Base-by-base conservation (phyloP, 2,797 vertebrate species). In the Sebastolobus alascanus region DNA sequence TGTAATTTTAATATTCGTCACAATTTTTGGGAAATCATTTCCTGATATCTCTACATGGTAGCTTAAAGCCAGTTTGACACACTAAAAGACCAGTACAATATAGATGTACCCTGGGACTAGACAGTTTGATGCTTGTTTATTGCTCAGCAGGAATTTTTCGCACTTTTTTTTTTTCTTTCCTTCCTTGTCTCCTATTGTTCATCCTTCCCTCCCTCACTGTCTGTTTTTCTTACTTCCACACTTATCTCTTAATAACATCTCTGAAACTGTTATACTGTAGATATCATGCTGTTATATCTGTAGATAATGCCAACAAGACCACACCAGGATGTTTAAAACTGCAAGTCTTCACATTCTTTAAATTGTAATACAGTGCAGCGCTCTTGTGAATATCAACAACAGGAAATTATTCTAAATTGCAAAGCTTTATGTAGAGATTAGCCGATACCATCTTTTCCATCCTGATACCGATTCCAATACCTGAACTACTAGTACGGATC, bases 41-140 rank as follows among this genome's bases (percentile, higher is more conserved):
- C 54, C 22, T 60, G 38, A 60, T 11, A 14, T 43, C 18, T 52
- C 6, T 52, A 33, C 54, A 29, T n/a, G 16, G 10, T 14, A 2
- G 22, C 22, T 3, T 54, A 3, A 31, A 63, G 38, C 54, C 38
- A 38, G 8, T 31, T 29, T 20, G 31, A 77, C 13, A 6, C 1
- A 22, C 25, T 18, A 2, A 38, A 52, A 52, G n/a, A 76, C 6
- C n/a, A 76, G 10, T 20, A 14, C 9, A 43, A 18, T 58, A 31
- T 31, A 43, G 20, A 50, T 68, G 16, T 46, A 27, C 16, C 38
- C 10, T 18, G 22, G 8, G 16, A 31, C 31, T 31, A 22, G 5
- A 77, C 66, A 52, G 40, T 54, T 50, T 46, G 20, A 20, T 25
- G 52, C 35, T 43, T 58, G 52, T 66, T 73, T 64, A 64, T 73